Evolutionary conservation across 2,113 vertebrate genomes (phyloP).

Genomic region (Diadophis punctatus): DNA sequence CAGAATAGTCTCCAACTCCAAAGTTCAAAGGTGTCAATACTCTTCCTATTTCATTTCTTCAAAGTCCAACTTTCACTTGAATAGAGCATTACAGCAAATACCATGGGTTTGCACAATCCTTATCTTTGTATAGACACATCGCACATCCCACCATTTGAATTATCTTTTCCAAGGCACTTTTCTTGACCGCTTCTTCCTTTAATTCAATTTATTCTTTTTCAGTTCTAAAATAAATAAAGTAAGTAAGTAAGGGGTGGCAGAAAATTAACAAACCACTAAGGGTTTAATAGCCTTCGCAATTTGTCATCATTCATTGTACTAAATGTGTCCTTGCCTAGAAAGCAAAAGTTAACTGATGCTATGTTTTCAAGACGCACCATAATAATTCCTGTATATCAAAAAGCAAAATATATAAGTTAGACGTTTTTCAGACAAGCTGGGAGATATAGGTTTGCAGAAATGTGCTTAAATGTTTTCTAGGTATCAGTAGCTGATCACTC

Average conservation of each 20-base stretch:
- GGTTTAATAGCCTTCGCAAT: slow-evolving; percentile 20
- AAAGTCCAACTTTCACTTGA: neutral
- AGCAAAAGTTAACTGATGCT: slow-evolving; percentile 35
- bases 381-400: slow-evolving; percentile 10
- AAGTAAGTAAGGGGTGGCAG: neutral
- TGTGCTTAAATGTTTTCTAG: no score
- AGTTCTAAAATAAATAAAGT: neutral
- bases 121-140: neutral
- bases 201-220: neutral
- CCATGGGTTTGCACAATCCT: neutral
- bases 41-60: neutral
- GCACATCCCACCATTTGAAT: neutral
- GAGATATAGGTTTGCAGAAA: neutral
- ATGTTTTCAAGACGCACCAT: slow-evolving; percentile 26
- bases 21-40: neutral
- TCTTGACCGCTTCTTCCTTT: neutral
- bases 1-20: neutral
- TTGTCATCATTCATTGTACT: slow-evolving; percentile 51
- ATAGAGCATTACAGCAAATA: neutral
- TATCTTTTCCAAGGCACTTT: neutral
- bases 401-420: neutral
- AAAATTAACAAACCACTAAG: slow-evolving; percentile 12
- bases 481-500: neutral
- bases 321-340: slow-evolving; percentile 50
- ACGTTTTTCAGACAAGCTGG: neutral